These are phyloP conservation scores for Chrysochloris asiatica DNA, from an alignment of 2,113 vertebrate genomes.

Conservation along the genomic window DNA sequence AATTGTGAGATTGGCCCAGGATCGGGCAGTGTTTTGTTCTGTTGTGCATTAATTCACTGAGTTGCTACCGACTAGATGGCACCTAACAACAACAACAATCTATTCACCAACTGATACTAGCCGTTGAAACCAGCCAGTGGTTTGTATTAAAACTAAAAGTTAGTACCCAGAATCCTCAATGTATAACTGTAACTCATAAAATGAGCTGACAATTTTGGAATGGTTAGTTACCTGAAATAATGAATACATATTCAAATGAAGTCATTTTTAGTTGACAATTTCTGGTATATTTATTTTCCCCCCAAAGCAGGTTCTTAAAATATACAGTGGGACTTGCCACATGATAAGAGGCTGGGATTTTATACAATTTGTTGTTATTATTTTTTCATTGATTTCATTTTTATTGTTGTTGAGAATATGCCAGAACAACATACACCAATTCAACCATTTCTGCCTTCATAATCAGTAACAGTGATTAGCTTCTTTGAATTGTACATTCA, in stretches of 20 bases:
- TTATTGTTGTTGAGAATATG: background rate
- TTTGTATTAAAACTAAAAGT: slow-evolving; percentile 11
- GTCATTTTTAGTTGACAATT: background rate
- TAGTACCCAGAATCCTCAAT: background rate
- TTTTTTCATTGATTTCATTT: background rate
- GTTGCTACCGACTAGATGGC: too few relatives aligned
- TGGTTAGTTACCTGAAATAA: background rate
- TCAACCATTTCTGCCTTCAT: too few relatives aligned
- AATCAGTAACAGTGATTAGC: too few relatives aligned
- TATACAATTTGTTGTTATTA: background rate
- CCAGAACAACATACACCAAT: too few relatives aligned
- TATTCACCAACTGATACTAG: background rate
- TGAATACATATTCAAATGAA: background rate
- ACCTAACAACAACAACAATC: too few relatives aligned
- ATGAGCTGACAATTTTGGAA: background rate
- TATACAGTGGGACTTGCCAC: background rate
- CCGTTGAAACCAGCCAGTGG: background rate
- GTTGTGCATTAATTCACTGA: too few relatives aligned
- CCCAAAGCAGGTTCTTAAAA: background rate
- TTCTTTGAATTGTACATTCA: background rate
- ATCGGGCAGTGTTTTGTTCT: too few relatives aligned
- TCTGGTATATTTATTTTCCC: background rate
- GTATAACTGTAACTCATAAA: background rate
- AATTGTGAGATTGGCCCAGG: too few relatives aligned
- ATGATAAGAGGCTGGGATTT: background rate